phyloP scores from a whole-genome alignment of 2,888 invertebrate species.

The Acronicta alni region DNA sequence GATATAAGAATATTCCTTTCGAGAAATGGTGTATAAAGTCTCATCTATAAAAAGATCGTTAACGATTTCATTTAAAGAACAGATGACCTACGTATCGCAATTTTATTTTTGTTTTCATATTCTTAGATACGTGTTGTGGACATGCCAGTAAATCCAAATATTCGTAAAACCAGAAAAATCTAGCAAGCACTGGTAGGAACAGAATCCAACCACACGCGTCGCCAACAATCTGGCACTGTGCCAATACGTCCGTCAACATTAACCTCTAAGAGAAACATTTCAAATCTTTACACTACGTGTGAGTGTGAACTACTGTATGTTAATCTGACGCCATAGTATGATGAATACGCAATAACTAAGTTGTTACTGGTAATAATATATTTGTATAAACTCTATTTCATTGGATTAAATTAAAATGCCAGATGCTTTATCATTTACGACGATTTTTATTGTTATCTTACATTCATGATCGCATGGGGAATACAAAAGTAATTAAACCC shows the following conservation, averaged over 20 bases:
- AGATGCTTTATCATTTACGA: too few relatives aligned
- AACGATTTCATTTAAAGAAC: slow-evolving; percentile 9
- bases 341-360: too few relatives aligned
- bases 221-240: slow-evolving; percentile 60
- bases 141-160: slow-evolving; percentile 26
- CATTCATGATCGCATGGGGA: too few relatives aligned
- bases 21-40: not conserved
- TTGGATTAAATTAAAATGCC: too few relatives aligned
- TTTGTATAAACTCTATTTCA: too few relatives aligned
- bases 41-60: not conserved
- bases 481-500: too few relatives aligned
- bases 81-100: not conserved
- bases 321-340: not conserved
- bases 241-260: slow-evolving; percentile 66
- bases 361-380: too few relatives aligned
- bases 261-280: slow-evolving; percentile 58
- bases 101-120: slow-evolving; percentile 14
- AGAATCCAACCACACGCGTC: slow-evolving; percentile 63
- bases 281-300: slow-evolving; percentile 57
- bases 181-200: slow-evolving; percentile 59
- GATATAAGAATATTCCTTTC: not conserved
- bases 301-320: slow-evolving; percentile 5
- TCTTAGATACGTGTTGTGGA: slow-evolving; percentile 5
- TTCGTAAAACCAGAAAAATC: slow-evolving; percentile 43
- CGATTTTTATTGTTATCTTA: too few relatives aligned